phyloP scores from a whole-genome alignment of 2,797 vertebrate species.

The Babyrousa celebensis region DNA sequence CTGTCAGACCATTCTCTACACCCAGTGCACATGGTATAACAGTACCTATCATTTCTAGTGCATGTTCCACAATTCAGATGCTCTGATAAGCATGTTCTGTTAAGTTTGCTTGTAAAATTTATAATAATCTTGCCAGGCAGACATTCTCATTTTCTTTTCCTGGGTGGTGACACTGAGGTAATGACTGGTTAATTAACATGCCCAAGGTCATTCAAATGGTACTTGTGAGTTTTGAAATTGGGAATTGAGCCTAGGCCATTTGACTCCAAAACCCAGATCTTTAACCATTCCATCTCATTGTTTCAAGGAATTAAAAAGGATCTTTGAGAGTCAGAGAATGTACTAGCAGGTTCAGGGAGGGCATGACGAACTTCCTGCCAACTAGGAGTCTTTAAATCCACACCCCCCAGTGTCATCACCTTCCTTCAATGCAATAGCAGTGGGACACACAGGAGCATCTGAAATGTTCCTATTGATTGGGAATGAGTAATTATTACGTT shows the following conservation, averaged over 20 bases:
- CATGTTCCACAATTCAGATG: not conserved
- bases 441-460: constrained; percentile 73
- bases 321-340: not conserved
- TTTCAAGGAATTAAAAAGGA: constrained; percentile 5
- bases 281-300: not conserved
- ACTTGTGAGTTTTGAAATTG: not conserved
- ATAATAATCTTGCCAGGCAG: not conserved
- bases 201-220: not conserved
- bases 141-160: not conserved
- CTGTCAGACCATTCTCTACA: not conserved
- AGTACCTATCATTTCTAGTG: not conserved
- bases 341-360: not conserved
- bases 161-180: not conserved
- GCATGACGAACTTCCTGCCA: not conserved
- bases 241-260: not conserved
- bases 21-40: not conserved
- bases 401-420: not conserved
- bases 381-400: constrained; percentile 51
- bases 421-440: not conserved
- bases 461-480: constrained; percentile 90
- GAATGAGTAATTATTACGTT: constrained; percentile 91
- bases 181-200: not conserved
- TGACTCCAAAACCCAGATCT: not conserved
- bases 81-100: not conserved
- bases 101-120: not conserved